A percentile compares a stretch with the other conserved stretches of the same genome.
Evolutionary conservation across 2,113 vertebrate genomes (phyloP).

Genomic region (Helogale parvula): DNA sequence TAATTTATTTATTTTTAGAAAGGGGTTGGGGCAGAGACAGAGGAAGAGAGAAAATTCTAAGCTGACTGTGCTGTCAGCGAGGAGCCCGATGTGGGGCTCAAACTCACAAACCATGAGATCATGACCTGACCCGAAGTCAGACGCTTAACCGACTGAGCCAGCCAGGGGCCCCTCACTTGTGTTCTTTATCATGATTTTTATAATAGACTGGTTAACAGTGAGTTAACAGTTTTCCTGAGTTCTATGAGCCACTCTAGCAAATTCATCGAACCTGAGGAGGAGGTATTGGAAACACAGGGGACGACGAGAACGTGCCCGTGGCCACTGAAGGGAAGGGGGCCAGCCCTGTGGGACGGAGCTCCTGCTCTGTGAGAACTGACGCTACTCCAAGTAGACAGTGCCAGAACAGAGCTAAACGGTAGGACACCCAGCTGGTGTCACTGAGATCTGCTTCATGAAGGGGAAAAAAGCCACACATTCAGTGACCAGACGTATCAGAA

Average conservation of each 20-base stretch:
- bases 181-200: neutral
- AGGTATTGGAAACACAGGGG: neutral
- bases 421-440: neutral
- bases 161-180: neutral
- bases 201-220: neutral
- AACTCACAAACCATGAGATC: too few relatives aligned
- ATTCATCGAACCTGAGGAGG: neutral
- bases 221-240: neutral
- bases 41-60: too few relatives aligned
- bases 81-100: too few relatives aligned
- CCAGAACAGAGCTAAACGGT: neutral
- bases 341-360: neutral
- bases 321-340: too few relatives aligned
- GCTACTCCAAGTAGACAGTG: neutral
- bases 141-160: too few relatives aligned
- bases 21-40: too few relatives aligned
- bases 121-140: too few relatives aligned
- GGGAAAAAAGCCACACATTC: neutral
- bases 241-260: neutral
- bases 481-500: neutral
- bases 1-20: too few relatives aligned
- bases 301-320: neutral
- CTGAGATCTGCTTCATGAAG: neutral
- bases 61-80: too few relatives aligned
- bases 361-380: neutral